Evolutionary conservation across 2,888 invertebrate species (phyloP).

Genomic region (Cordilura impudica): DNA sequence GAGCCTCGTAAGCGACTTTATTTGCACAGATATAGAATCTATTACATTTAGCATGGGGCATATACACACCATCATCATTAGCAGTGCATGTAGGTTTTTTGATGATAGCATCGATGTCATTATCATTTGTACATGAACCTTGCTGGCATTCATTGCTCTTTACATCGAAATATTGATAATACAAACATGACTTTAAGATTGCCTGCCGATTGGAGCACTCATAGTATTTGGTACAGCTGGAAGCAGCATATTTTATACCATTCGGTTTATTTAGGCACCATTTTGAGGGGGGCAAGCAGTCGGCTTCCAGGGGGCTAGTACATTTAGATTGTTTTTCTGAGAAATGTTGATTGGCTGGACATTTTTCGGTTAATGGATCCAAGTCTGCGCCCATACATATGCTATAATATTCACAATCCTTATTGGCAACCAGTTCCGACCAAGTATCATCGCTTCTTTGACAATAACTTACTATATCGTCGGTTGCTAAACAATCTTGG

Average conservation of each 20-base stretch:
- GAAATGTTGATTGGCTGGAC: slow-evolving; percentile 63
- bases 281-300: slow-evolving; percentile 50
- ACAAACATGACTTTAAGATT: slow-evolving; percentile 17
- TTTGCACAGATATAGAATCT: slow-evolving; percentile 53
- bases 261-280: slow-evolving; percentile 57
- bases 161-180: slow-evolving; percentile 53
- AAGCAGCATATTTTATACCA: slow-evolving; percentile 52
- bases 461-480: neutral
- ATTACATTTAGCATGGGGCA: slow-evolving; percentile 47
- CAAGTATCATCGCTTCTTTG: neutral
- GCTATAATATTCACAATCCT: slow-evolving; percentile 57
- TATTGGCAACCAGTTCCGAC: slow-evolving; percentile 22
- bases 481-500: neutral
- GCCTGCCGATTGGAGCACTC: slow-evolving; percentile 30
- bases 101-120: neutral
- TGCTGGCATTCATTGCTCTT: slow-evolving; percentile 22
- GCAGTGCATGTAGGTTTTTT: slow-evolving; percentile 25
- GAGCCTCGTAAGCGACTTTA: neutral
- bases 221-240: slow-evolving; percentile 59
- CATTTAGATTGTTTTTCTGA: slow-evolving; percentile 61
- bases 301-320: slow-evolving; percentile 54
- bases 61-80: slow-evolving; percentile 17
- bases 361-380: slow-evolving; percentile 35
- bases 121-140: neutral
- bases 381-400: slow-evolving; percentile 52